Base-by-base conservation (phyloP, 2,888 invertebrate genomes). In the Eustalomyia histrio region DNA sequence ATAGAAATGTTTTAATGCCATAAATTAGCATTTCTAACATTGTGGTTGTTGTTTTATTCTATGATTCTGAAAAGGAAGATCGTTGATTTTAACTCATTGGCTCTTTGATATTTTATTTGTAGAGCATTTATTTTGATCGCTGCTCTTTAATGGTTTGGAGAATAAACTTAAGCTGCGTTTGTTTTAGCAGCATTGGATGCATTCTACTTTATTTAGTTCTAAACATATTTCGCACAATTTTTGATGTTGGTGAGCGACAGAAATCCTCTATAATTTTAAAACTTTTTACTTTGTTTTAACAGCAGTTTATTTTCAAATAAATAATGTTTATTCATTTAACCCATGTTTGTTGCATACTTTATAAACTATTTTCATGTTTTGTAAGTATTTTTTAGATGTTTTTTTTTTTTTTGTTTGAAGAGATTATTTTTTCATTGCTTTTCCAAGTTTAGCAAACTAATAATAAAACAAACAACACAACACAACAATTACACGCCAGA, bases 1-100 rank as follows among this genome's bases (percentile, higher is more conserved):
- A 87, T 86, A 85, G 85, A 85, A 85, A 85, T 85, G 86, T 87
- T 87, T 81, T 85, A 87, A 86, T 87, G 85, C 85, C 85, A 86
- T 86, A 86, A 87, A 87, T 87, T 87, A 86, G 86, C 83, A 76
- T 79, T 78, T 81, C 74, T 67, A 74, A 80, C 79, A 76, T 76
- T 80, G 83, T 60, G 53, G 12, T 18, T 60, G 16, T 18, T 33
- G 18, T 72, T 65, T n/a, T 71, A 65, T 72, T 78, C 71, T 55
- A 9, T 60, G 33, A 16, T 29, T 16, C 33, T 18, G 33, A 57
- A 57, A 57, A 1, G 35, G 21, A 16, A 1, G 10, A 68, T 33
- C 12, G 8, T 50, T 24, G 8, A n/a, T 47, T 14, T 47, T 47
- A n/a, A 6, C 39, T 4, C 39, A 12, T 39, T 39, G 39, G 29